Conservation (phyloP, 1,140 invertebrate genomes). For the Drosophila nigromelanica region DNA sequence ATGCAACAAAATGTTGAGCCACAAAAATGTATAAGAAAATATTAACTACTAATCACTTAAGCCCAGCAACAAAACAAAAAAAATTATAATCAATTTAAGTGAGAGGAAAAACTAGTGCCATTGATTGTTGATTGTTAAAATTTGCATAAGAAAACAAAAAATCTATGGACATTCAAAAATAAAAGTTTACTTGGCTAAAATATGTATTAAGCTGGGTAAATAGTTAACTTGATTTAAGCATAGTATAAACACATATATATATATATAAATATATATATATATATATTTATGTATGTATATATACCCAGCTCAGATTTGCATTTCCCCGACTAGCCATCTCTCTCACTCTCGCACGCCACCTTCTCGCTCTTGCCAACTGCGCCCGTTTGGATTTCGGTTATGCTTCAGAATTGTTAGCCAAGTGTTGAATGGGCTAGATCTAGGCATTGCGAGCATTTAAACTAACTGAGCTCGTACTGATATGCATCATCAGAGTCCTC, state of each 20-base stretch:
- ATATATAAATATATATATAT: neutral
- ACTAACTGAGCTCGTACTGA: slow-evolving; percentile 76
- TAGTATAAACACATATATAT: neutral
- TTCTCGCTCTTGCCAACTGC: slow-evolving; percentile 1
- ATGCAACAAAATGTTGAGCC: slow-evolving; percentile 37
- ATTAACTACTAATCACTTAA: slow-evolving; percentile 15
- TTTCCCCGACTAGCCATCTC: neutral
- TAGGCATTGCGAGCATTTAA: neutral
- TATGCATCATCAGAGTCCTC: slow-evolving; percentile 81
- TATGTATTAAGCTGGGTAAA: neutral
- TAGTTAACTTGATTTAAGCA: neutral
- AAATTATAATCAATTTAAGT: neutral
- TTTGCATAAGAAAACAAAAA: neutral
- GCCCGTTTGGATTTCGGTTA: slow-evolving; percentile 14
- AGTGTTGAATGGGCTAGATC: neutral
- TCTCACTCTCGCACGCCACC: slow-evolving; percentile 1
- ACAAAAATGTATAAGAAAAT: slow-evolving; percentile 19
- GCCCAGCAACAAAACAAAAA: neutral
- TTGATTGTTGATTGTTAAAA: slow-evolving; percentile 2
- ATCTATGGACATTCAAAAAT: neutral
- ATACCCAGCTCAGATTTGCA: neutral
- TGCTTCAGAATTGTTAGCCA: neutral
- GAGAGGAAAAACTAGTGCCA: slow-evolving; percentile 9
- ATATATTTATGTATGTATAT: neutral
- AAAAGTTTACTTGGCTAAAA: slow-evolving; percentile 1